Base-by-base conservation (phyloP, 2,888 invertebrate genomes). In the Apamea anceps region DNA sequence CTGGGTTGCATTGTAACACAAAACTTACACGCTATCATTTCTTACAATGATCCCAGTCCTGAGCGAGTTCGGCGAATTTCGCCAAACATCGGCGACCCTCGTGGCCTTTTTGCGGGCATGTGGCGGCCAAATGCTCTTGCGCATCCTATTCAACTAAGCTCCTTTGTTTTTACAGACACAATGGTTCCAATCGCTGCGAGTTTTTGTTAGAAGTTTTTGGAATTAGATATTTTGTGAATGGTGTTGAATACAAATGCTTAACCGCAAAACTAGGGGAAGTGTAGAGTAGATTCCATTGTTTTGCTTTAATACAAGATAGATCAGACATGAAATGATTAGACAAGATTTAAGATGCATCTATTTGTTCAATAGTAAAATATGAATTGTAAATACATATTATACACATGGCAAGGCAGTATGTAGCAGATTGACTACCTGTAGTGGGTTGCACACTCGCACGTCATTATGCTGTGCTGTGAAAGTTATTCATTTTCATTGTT, bases 121-220 rank as follows among this genome's bases (percentile, higher is more conserved):
- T 96, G 96, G 93, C 92, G 85, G 88, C 93, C 96, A 96, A 94
- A 95, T 96, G 96, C 90, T 91, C 88, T 84, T 84, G 91, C 92
- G 92, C 93, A 92, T 94, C 93, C 91, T 90, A 83, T 87, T 86
- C 80, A 82, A 77, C 91, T 89, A 81, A 37, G 72, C 42, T 78
- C 72, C 67, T 85, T 88, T 89, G 90, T 89, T 89, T 89, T 89
- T 85, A 71, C 72, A 71, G 71, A 81, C 75, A 86, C 82, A 88
- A 86, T 78, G 70, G 74, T 68, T 70, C 65, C 45, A 51, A 81
- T 75, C 75, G 79, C 60, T 63, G 28, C 77, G 25, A 32, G 37
- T 78, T 87, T 76, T 84, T 85, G 74, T 88, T 85, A 68, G 18
- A 15, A 80, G 76, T 75, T 74, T 85, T 66, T 79, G 77, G 84